Evolutionary conservation across 2,113 vertebrate genomes (phyloP).

Genomic region (Petroica traversi): DNA sequence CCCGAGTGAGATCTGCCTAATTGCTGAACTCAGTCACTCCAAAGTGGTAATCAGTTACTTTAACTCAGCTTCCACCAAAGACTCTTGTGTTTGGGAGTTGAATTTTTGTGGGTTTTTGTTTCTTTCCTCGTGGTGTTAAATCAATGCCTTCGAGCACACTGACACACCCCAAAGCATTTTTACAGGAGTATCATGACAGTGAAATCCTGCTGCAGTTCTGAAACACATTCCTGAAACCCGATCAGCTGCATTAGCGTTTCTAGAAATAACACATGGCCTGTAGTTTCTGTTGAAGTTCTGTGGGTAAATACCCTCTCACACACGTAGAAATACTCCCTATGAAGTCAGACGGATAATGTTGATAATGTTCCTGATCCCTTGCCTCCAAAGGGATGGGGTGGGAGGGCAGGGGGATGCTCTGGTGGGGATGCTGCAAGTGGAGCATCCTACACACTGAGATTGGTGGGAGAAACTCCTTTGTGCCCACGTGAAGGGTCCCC

Average conservation of each 20-base stretch:
- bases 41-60: background rate
- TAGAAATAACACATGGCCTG: background rate
- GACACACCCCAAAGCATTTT: constrained; percentile 28
- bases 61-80: constrained; percentile 70
- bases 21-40: background rate
- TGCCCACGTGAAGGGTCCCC: background rate
- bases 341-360: background rate
- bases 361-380: background rate
- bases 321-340: background rate
- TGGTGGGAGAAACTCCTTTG: background rate
- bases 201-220: background rate
- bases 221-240: background rate
- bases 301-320: background rate
- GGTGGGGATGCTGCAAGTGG: background rate
- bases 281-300: background rate
- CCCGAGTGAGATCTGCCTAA: accelerated
- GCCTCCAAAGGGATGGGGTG: background rate
- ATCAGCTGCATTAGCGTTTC: background rate
- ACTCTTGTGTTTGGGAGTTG: constrained; percentile 16
- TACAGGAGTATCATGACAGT: background rate
- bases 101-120: background rate
- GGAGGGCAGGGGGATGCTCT: background rate
- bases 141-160: background rate
- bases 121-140: background rate
- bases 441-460: accelerated